Evolutionary conservation across 2,113 vertebrate species (phyloP), one percentile per base, ranked within the genome.

Genomic region (Engraulis encrasicolus): DNA sequence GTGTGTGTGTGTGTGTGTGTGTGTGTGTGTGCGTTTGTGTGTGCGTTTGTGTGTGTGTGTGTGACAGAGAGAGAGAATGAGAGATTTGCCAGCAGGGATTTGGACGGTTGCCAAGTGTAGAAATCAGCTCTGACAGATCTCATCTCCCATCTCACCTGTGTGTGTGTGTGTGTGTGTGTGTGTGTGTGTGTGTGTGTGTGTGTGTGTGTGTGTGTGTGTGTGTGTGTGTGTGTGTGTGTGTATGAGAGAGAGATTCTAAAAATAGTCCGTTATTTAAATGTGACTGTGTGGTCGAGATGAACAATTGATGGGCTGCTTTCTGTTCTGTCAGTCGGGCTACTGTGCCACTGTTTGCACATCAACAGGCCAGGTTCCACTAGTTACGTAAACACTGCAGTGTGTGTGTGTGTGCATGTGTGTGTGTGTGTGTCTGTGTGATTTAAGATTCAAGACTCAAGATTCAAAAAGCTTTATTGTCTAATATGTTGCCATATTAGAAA

Each of bases 261-360:
- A 45, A 45, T 45, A 45, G 9, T 66, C 52, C 36, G n/a, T 52
- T 50, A 74, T 50, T 52, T 23, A 78, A 78, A 78, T 71, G 36
- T 77, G 23, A 74, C n/a, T n/a, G n/a, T 18, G 54, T 40, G 49
- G 14, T 48, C 50, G 79, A 4, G 45, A 80, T 66, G 71, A 66
- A 27, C 81, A 50, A 81, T 85, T 81, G 37, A 54, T 54, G 71
- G 40, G 23, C 34, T 48, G 17, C 4, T 19, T 12, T 81, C 50
- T 81, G 74, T 54, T 37, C 31, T 66, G 50, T 45, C 40, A 9
- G 40, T 45, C 9, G 40, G 4, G 4, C 40, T 9, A 45, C 58
- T n/a, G n/a, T n/a, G 31, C 58, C 14, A 9, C 27, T 31, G 12
- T 9, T 14, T 66, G 58, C 58, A 31, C n/a, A 40, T 27, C 58